A percentile compares a stretch with the other conserved stretches of the same genome.
phyloP scores from a whole-genome alignment of 35 echinoderm and acorn worm species.

The Stichopus chloronotus region DNA sequence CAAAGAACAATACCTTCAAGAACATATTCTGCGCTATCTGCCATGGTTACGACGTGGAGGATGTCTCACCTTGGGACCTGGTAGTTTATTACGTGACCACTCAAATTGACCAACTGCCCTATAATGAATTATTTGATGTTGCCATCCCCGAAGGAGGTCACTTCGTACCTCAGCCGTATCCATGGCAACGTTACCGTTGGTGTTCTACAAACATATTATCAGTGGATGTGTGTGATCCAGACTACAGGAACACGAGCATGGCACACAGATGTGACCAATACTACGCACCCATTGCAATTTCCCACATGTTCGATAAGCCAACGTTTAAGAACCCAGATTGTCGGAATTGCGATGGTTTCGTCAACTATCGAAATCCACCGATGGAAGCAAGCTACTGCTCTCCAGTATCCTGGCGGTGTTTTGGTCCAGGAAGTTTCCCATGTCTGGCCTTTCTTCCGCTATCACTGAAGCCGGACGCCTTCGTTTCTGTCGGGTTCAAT shows the following conservation, averaged over 20 bases:
- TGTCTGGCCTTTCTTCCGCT: neutral
- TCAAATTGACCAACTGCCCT: neutral
- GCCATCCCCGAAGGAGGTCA: neutral
- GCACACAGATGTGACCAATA: neutral
- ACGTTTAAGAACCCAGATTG: slow-evolving; percentile 18
- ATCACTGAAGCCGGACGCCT: neutral
- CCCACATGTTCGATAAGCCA: neutral
- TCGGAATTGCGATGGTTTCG: neutral
- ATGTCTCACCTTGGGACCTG: neutral
- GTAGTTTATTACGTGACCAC: neutral
- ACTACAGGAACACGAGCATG: neutral
- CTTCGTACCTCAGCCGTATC: neutral
- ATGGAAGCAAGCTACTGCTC: slow-evolving; percentile 6
- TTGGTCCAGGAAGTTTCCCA: neutral
- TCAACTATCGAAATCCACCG: neutral
- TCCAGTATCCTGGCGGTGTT: neutral
- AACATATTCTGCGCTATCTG: slow-evolving; percentile 19
- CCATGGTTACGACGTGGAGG: neutral
- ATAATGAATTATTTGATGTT: neutral
- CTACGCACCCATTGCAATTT: neutral
- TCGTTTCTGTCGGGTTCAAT: neutral
- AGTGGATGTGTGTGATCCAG: neutral
- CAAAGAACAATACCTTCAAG: neutral
- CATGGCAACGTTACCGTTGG: neutral
- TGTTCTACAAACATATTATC: neutral